A percentile compares a stretch with the other conserved stretches of the same genome.
Evolutionary conservation across 2,797 vertebrate species (phyloP).

Genomic region (Syngnathus acus): DNA sequence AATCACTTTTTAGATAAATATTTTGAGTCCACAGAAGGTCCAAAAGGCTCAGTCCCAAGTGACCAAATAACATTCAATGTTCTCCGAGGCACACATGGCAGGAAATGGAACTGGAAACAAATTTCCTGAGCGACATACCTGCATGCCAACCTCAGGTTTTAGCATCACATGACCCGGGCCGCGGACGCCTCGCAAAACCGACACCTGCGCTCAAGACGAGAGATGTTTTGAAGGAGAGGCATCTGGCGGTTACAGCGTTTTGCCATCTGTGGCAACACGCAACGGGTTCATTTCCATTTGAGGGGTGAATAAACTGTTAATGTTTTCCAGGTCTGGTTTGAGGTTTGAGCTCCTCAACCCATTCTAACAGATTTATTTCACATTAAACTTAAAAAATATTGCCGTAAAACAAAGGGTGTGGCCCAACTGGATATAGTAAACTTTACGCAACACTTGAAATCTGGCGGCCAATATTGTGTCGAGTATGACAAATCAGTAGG

Average conservation of each 20-base stretch:
- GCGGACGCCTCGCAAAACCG: not conserved
- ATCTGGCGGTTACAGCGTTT: conserved; percentile 10
- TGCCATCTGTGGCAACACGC: conserved; percentile 17
- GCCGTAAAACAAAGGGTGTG: not conserved
- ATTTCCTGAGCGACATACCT: conserved; percentile 58
- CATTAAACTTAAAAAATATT: not conserved
- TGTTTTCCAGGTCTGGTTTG: not conserved
- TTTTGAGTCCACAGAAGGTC: not conserved
- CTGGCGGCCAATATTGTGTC: not conserved
- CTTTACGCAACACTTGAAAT: not conserved
- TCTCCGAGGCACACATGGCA: conserved; percentile 37
- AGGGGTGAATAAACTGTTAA: conserved; percentile 48
- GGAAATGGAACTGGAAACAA: conserved; percentile 54
- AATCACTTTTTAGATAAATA: not conserved
- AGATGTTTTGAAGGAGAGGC: conserved; percentile 17
- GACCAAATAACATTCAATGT: conserved; percentile 22
- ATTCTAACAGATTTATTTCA: not conserved
- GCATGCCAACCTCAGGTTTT: conserved; percentile 37
- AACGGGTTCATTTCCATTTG: conserved; percentile 34
- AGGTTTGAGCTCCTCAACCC: not conserved
- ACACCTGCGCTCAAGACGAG: conserved; percentile 1
- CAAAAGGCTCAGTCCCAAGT: conserved; percentile 22
- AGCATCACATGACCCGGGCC: not conserved
- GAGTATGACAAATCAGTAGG: not conserved
- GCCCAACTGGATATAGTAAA: not conserved